These are phyloP conservation scores for Lagopus muta DNA, from an alignment of 2,113 vertebrate genomes.

Conservation along the genomic window DNA sequence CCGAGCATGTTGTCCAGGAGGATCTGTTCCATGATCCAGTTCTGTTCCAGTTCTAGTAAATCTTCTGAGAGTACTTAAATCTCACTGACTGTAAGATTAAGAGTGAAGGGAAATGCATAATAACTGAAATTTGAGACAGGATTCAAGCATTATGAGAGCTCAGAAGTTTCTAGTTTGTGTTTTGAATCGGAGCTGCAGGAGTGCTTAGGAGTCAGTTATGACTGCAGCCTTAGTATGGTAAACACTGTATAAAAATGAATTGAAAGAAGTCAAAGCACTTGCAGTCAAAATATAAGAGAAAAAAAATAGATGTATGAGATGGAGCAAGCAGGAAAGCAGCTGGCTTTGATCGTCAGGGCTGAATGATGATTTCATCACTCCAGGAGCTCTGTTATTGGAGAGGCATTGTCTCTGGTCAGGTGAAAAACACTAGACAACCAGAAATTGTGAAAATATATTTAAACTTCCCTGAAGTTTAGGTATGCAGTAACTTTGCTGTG, in stretches of 20 bases:
- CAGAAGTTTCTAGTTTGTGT: background rate
- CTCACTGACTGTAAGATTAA: background rate
- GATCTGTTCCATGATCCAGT: no score
- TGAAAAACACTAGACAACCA: background rate
- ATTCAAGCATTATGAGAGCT: background rate
- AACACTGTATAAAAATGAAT: constrained; percentile 1
- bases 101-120: background rate
- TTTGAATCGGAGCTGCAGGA: background rate
- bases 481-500: background rate
- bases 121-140: background rate
- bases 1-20: no score
- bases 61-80: background rate
- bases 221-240: background rate
- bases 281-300: background rate
- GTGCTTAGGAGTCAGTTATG: background rate
- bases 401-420: background rate
- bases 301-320: background rate
- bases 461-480: constrained; percentile 28
- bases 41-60: background rate
- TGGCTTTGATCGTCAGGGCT: constrained; percentile 6
- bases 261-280: constrained; percentile 4
- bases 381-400: background rate
- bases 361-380: constrained; percentile 7
- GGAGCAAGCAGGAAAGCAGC: constrained; percentile 3
- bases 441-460: background rate